Evolutionary conservation across 2,113 vertebrate species (phyloP).

Genomic region (Rhynchopsitta pachyrhyncha): DNA sequence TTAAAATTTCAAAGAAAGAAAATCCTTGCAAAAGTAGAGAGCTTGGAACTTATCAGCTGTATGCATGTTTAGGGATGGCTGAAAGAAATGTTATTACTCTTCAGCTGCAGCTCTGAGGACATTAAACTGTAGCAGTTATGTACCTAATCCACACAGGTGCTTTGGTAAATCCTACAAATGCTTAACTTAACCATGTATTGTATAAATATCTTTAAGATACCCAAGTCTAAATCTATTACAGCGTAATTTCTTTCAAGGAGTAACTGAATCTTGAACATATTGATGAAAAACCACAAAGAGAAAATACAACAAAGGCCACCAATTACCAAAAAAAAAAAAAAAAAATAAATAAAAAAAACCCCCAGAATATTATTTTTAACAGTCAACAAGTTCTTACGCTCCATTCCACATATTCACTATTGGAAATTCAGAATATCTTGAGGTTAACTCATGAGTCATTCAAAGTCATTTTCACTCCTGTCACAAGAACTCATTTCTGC

Average conservation of each 20-base stretch:
- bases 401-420: background rate
- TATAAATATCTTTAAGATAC: background rate
- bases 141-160: background rate
- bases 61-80: background rate
- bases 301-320: background rate
- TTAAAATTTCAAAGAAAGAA: background rate
- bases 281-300: background rate
- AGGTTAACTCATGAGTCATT: background rate
- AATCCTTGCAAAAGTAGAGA: background rate
- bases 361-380: background rate
- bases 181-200: background rate
- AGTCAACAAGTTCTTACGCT: background rate
- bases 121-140: background rate
- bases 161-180: background rate
- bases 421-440: background rate
- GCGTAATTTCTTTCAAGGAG: background rate
- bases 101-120: background rate
- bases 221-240: background rate
- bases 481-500: background rate
- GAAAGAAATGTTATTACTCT: background rate
- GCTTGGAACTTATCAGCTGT: background rate
- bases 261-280: background rate
- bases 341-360: rapidly evolving
- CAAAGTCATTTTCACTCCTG: background rate
- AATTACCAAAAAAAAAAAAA: background rate